Base-by-base conservation (phyloP, 1,140 invertebrate genomes). In the Galendromus occidentalis region DNA sequence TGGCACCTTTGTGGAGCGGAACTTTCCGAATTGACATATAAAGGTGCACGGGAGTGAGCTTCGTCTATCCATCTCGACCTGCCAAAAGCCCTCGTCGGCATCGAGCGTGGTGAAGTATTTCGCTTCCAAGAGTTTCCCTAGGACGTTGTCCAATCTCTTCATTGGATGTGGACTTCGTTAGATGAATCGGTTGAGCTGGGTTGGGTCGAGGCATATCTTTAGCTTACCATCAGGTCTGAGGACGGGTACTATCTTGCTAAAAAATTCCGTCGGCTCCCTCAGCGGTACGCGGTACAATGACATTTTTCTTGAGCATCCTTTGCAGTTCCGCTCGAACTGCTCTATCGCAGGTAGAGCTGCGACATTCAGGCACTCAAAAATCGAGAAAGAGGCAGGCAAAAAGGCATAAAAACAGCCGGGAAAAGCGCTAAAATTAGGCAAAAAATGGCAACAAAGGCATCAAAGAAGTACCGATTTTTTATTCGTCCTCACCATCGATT, bases 281-380 rank as follows among this genome's bases (percentile, higher is more conserved):
- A 74, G 70, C 70, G 71, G 68, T 42, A 67, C 30, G 70, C 70
- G 71, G 68, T 42, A 67, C 30, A 22, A 77, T 71, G 42, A 75
- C 67, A 12, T 64, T 66, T 5, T 64, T 14, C 30, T 67, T 64
- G 18, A 68, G 69, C 69, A 70, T 47, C 25, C 69, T 64, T 20
- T 68, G 30, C n/a, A 71, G 47, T 66, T 69, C 66, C 6, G 30
- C 20, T 65, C 69, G 67, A 12, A 71, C 42, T 30, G 51, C 68
- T 1, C 64, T 44, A 9, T 55, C 5, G 28, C 68, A 55, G n/a
- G n/a, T n/a, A n/a, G n/a, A n/a, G n/a, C n/a, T n/a, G n/a, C n/a
- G n/a, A n/a, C n/a, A n/a, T n/a, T n/a, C n/a, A n/a, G n/a, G n/a
- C n/a, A n/a, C n/a, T n/a, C n/a, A n/a, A n/a, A n/a, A n/a, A n/a